Conservation (phyloP, 2,797 vertebrate genomes). For the Crypturellus tataupa region DNA sequence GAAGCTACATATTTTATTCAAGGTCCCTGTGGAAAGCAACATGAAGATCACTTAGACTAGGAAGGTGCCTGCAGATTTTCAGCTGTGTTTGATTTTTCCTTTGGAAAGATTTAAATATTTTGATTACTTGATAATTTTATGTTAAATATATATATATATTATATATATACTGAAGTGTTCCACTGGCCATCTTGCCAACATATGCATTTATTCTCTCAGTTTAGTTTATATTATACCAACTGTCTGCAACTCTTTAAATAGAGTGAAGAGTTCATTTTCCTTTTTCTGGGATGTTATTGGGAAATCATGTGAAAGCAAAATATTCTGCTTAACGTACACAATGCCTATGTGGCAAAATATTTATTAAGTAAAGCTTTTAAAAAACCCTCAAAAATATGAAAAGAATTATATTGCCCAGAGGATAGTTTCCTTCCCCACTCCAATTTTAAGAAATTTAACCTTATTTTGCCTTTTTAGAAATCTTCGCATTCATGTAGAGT, state of each 20-base stretch:
- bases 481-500: neutral
- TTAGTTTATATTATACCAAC: neutral
- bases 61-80: slow-evolving; percentile 16
- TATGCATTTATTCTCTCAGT: neutral
- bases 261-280: neutral
- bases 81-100: slow-evolving; percentile 30
- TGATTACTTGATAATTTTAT: neutral
- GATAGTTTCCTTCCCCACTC: neutral
- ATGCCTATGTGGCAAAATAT: neutral
- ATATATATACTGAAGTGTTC: neutral
- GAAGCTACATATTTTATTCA: slow-evolving; percentile 58
- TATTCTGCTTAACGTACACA: neutral
- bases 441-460: neutral
- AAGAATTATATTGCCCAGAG: neutral
- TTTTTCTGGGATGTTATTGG: neutral
- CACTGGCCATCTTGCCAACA: neutral
- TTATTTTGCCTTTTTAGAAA: neutral
- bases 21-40: neutral
- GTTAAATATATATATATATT: neutral
- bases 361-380: neutral
- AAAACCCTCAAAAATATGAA: accelerated
- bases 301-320: neutral
- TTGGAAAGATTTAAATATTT: slow-evolving; percentile 9
- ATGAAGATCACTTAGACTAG: neutral
- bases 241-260: neutral